phyloP scores from a whole-genome alignment of 2,888 invertebrate species.

The Troglohyphantes excavatus region DNA sequence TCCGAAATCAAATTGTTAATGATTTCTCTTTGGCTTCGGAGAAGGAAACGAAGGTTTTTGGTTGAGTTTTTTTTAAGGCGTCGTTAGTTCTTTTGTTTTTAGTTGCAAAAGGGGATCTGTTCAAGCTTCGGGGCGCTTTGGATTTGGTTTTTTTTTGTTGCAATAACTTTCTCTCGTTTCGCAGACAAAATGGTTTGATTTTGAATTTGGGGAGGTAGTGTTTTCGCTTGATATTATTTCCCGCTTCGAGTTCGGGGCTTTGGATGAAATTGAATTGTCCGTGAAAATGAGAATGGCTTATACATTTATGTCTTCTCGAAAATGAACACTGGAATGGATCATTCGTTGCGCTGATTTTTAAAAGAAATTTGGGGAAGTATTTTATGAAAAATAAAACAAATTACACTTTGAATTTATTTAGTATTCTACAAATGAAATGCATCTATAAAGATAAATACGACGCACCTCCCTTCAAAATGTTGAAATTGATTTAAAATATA shows the following conservation, averaged over 20 bases:
- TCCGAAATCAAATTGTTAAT: constrained; percentile 75
- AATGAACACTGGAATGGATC: no score
- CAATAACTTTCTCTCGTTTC: neutral
- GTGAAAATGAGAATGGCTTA: no score
- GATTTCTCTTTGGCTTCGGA: constrained; percentile 64
- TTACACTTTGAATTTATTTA: no score
- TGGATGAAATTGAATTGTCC: neutral
- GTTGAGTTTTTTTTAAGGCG: constrained; percentile 37
- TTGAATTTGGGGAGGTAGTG: neutral
- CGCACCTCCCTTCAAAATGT: no score
- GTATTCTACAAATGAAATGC: no score
- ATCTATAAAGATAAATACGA: no score
- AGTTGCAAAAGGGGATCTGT: constrained; percentile 13
- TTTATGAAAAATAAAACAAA: no score
- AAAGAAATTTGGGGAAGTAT: no score
- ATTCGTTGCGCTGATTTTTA: no score
- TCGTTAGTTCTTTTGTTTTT: constrained; percentile 47
- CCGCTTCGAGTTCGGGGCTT: neutral
- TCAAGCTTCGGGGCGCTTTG: constrained; percentile 14
- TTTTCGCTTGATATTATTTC: neutral
- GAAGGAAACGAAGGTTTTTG: constrained; percentile 15
- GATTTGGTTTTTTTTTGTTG: neutral
- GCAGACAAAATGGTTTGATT: neutral
- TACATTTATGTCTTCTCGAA: no score
- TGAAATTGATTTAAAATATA: no score